These are phyloP conservation scores for Furcula furcula DNA, from an alignment of 2,888 invertebrate species.

Conservation along the genomic window DNA sequence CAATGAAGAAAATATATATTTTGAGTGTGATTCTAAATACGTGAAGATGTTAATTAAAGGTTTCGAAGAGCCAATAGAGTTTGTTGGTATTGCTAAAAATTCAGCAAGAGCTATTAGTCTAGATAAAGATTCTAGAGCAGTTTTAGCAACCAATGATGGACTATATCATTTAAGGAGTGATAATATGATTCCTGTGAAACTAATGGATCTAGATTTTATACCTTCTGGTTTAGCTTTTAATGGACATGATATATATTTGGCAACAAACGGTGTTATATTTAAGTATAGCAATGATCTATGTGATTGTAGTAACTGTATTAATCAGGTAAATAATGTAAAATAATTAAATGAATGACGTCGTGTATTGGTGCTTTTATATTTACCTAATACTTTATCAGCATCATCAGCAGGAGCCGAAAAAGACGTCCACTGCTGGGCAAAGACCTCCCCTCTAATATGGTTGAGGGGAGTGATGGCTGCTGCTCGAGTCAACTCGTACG, in stretches of 20 bases:
- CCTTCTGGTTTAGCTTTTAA: conserved; percentile 61
- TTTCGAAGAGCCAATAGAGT: conserved; percentile 68
- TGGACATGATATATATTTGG: conserved; percentile 48
- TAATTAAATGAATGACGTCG: too few species aligned
- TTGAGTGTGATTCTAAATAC: conserved; percentile 73
- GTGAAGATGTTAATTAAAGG: conserved; percentile 66
- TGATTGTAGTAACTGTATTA: too few species aligned
- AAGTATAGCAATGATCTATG: conserved; percentile 49
- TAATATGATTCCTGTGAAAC: conserved; percentile 62
- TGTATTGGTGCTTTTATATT: conserved; percentile 7
- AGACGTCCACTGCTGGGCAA: too few species aligned
- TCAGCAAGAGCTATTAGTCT: conserved; percentile 59
- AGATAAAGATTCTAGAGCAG: conserved; percentile 43
- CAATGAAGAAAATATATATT: conserved; percentile 57
- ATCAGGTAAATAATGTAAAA: conserved; percentile 2
- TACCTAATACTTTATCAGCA: too few species aligned
- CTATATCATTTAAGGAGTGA: conserved; percentile 57
- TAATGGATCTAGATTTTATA: conserved; percentile 64
- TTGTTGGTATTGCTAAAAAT: conserved; percentile 64
- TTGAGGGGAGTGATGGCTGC: too few species aligned
- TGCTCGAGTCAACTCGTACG: too few species aligned
- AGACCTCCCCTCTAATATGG: too few species aligned
- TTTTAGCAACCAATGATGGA: conserved; percentile 68
- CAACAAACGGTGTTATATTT: conserved; percentile 62
- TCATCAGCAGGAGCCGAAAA: too few species aligned